A percentile compares a stretch with the other conserved stretches of the same genome.
Evolutionary conservation across 2,113 vertebrate species (phyloP).

Genomic region (Cebus imitator): DNA sequence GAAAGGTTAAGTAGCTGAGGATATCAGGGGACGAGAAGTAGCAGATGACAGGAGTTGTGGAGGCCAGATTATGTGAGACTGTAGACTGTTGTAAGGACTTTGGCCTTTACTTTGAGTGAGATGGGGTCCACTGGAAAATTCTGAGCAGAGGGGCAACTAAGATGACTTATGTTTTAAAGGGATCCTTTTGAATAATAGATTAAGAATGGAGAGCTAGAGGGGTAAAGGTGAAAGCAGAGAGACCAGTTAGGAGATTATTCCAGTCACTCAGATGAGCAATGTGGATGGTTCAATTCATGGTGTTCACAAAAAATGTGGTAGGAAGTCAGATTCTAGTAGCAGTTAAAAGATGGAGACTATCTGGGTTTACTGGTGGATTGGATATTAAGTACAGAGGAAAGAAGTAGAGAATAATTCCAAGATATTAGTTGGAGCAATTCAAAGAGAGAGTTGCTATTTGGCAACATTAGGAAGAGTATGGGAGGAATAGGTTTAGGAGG

Average conservation of each 20-base stretch:
- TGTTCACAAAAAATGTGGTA: neutral
- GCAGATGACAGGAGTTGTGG: neutral
- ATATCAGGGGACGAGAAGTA: neutral
- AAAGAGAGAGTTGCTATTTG: neutral
- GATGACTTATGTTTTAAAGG: neutral
- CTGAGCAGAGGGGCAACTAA: neutral
- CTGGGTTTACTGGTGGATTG: neutral
- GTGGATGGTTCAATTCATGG: neutral
- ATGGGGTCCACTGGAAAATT: neutral
- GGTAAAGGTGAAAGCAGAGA: neutral
- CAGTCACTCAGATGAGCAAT: neutral
- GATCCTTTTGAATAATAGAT: neutral
- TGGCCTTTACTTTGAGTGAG: constrained; percentile 1
- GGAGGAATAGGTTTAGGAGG: neutral
- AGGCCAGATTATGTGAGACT: neutral
- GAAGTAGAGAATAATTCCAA: neutral
- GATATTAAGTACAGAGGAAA: neutral
- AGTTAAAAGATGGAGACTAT: neutral
- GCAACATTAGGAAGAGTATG: neutral
- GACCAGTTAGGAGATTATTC: neutral
- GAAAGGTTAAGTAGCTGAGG: neutral
- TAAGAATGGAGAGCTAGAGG: neutral
- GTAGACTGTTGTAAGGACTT: neutral
- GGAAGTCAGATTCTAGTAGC: neutral
- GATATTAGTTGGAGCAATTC: neutral